Conservation (phyloP, 1,140 invertebrate genomes). For the Steinernema feltiae region DNA sequence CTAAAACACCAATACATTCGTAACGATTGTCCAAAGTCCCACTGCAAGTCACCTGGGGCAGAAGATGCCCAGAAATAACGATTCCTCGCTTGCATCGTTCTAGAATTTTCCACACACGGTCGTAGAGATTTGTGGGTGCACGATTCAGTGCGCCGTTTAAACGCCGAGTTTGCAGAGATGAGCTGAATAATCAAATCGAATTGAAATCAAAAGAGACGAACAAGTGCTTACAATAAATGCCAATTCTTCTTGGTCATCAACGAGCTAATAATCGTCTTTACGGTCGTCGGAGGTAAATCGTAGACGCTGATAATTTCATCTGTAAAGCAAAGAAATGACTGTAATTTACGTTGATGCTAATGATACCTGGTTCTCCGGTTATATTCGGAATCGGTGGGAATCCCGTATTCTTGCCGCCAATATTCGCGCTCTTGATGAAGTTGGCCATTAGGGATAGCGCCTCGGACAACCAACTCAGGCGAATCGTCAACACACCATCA, state of each 20-base stretch:
- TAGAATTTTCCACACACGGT: constrained; percentile 89
- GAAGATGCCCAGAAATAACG: constrained; percentile 71
- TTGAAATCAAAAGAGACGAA: constrained; percentile 17
- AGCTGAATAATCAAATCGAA: constrained; percentile 33
- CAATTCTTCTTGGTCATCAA: constrained; percentile 51
- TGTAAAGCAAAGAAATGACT: neutral
- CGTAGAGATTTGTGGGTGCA: constrained; percentile 86
- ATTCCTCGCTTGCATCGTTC: constrained; percentile 75
- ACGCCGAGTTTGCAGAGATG: constrained; percentile 71
- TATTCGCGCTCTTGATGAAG: constrained; percentile 46
- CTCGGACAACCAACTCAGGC: constrained; percentile 49
- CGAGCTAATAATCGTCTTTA: constrained; percentile 47
- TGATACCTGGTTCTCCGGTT: too few species aligned
- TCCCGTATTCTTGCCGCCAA: constrained; percentile 28
- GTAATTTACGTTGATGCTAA: constrained; percentile 1
- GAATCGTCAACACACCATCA: constrained; percentile 54
- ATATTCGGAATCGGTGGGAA: constrained; percentile 27
- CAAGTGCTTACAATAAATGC: constrained; percentile 51
- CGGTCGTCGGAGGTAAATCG: constrained; percentile 55
- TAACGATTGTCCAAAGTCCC: neutral
- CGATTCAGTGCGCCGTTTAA: constrained; percentile 90
- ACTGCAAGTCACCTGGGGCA: constrained; percentile 65
- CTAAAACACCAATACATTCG: constrained; percentile 61
- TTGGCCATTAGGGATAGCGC: constrained; percentile 48
- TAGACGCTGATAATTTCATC: constrained; percentile 37